A percentile compares a stretch with the other conserved stretches of the same genome.
Conservation (phyloP, 2,113 vertebrate genomes). For the Physeter macrocephalus region DNA sequence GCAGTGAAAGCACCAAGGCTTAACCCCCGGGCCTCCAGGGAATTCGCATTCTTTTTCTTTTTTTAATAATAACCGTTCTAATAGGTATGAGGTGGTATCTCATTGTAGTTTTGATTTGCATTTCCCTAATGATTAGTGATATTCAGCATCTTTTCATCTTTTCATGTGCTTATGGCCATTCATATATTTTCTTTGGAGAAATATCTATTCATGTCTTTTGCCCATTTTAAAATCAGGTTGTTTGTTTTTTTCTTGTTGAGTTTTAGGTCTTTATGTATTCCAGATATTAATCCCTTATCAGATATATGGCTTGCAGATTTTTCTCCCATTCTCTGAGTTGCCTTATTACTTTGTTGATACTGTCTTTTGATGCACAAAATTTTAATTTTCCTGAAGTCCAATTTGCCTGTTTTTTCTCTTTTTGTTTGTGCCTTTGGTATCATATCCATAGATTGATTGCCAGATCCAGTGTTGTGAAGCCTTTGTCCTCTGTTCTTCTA, state of each 20-base stretch:
- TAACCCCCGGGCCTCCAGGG: not conserved
- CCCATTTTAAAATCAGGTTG: not conserved
- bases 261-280: not conserved
- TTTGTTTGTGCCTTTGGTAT: not conserved
- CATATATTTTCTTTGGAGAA: too few relatives aligned
- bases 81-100: not conserved
- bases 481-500: too few relatives aligned
- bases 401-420: not conserved
- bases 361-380: not conserved
- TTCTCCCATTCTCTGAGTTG: not conserved
- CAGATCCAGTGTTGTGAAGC: too few relatives aligned
- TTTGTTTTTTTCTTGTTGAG: not conserved
- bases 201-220: not conserved
- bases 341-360: not conserved
- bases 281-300: not conserved
- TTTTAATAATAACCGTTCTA: not conserved
- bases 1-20: not conserved
- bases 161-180: too few relatives aligned
- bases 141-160: not conserved
- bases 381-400: not conserved
- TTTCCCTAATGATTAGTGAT: not conserved
- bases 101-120: not conserved
- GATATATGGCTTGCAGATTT: not conserved
- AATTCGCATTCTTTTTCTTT: not conserved
- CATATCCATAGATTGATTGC: not conserved